Base-by-base conservation (phyloP, 2,113 vertebrate genomes). In the Coracopsis vasa region DNA sequence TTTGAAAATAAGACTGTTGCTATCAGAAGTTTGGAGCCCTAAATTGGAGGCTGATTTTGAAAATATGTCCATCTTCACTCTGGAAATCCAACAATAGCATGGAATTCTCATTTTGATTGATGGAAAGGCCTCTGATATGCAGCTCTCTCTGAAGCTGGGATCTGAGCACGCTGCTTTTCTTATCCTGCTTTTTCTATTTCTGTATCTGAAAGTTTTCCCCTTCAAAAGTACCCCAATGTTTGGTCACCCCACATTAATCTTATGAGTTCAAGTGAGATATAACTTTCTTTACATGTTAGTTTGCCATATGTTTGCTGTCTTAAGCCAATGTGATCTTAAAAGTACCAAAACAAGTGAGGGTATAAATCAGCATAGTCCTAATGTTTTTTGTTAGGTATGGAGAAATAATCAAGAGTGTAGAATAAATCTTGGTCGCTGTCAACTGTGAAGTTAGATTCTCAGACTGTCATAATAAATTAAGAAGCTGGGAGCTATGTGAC, bases 401-500 rank as follows among this genome's bases (percentile, higher is more conserved):
- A 64, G 92, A 92, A 93, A 96, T 88, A 90, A 88, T 93, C 69
- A 93, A 27, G 88, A 74, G 67, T 31, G 47, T 74, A 56, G 77
- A 96, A 94, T 97, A 94, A 95, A 94, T 96, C 95, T 88, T 83
- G 27, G 50, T 88, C 0, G 4, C 88, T 96, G 95, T 93, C 93
- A 96, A 6, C 50, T 83, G 24, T 86, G 60, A 96, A 93, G 92
- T 86, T 60, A 37, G 64, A 94, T 83, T 96, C 95, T 96, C 92
- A 96, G 90, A 88, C 86, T 94, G 74, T 95, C 95, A 80, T 92
- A 93, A 96, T 96, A 96, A 97, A 95, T 95, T 83, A 94, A 95
- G 85, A 61, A 84, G 42, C 80, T 80, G 61, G 60, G 90, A 90
- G 86, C 88, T 78, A 16, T 64, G 88, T 92, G 93, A 86, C 92